Percentiles rank a stretch among this genome's conserved stretches.
Evolutionary conservation across 2,888 invertebrate species (phyloP).

Genomic region (Boloria euphrosyne): DNA sequence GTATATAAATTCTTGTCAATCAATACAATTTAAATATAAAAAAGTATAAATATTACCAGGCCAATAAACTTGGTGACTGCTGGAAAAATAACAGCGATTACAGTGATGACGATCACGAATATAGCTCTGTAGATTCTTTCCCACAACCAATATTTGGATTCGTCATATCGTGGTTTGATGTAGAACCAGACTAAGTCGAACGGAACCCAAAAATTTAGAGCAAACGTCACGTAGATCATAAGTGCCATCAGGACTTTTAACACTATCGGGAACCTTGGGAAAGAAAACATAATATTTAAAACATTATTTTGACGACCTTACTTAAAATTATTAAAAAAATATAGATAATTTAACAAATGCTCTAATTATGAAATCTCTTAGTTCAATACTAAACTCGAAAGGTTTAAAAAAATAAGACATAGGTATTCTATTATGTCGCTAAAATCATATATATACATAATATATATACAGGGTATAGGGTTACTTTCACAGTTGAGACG

Average conservation of each 20-base stretch:
- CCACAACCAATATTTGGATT: constrained; percentile 53
- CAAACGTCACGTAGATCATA: constrained; percentile 54
- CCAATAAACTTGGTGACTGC: constrained; percentile 54
- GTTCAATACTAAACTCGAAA: too few relatives aligned
- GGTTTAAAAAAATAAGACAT: too few relatives aligned
- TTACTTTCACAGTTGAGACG: too few relatives aligned
- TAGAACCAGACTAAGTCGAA: constrained; percentile 59
- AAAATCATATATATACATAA: too few relatives aligned
- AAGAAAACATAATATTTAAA: too few relatives aligned
- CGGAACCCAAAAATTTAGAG: constrained; percentile 57
- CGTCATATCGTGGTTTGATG: constrained; percentile 45
- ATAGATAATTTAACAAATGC: too few relatives aligned
- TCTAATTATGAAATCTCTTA: too few relatives aligned
- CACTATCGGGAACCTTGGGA: constrained; percentile 50
- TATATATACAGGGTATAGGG: too few relatives aligned
- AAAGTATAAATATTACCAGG: constrained; percentile 47
- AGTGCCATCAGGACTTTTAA: constrained; percentile 54
- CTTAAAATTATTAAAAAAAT: too few relatives aligned
- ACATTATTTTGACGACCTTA: too few relatives aligned
- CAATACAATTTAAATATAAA: neutral
- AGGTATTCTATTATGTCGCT: too few relatives aligned
- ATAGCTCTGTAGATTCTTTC: constrained; percentile 54
- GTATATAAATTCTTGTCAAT: too few relatives aligned
- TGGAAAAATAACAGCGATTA: constrained; percentile 49
- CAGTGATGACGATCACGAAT: constrained; percentile 46